Evolutionary conservation across 2,888 invertebrate genomes (phyloP).

Genomic region (Sthenelais limicola): DNA sequence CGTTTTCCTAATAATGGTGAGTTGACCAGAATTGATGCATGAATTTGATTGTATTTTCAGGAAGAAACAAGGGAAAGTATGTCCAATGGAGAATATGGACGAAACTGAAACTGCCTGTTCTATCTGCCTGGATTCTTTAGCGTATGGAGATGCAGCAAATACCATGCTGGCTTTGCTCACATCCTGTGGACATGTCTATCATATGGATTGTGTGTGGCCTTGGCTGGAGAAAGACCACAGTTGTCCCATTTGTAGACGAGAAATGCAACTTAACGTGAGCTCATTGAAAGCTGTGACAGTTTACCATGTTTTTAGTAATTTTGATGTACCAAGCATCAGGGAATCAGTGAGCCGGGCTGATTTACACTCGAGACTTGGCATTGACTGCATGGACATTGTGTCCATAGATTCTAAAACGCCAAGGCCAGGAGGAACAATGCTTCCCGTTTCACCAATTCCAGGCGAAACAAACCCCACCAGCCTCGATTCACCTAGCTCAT

Average conservation of each 20-base stretch:
- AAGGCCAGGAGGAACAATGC: too few relatives aligned
- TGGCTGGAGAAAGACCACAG: constrained; percentile 15
- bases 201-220: constrained; percentile 22
- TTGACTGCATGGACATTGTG: too few relatives aligned
- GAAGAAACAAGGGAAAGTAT: neutral
- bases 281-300: neutral
- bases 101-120: constrained; percentile 4
- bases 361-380: neutral
- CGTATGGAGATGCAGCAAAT: neutral
- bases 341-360: constrained; percentile 7
- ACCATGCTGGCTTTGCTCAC: neutral
- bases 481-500: too few relatives aligned
- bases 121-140: constrained; percentile 2
- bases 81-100: neutral
- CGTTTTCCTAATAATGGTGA: too few relatives aligned
- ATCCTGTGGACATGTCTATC: constrained; percentile 6
- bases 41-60: too few relatives aligned
- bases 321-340: neutral
- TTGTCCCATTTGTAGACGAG: constrained; percentile 1
- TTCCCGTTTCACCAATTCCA: too few relatives aligned
- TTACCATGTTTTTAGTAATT: constrained; percentile 3
- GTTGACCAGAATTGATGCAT: too few relatives aligned
- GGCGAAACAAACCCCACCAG: too few relatives aligned
- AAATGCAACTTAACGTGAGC: neutral
- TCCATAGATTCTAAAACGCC: too few relatives aligned